Evolutionary conservation across 2,113 vertebrate species (phyloP), one percentile per base, ranked within the genome.

Genomic region (Scomber japonicus): DNA sequence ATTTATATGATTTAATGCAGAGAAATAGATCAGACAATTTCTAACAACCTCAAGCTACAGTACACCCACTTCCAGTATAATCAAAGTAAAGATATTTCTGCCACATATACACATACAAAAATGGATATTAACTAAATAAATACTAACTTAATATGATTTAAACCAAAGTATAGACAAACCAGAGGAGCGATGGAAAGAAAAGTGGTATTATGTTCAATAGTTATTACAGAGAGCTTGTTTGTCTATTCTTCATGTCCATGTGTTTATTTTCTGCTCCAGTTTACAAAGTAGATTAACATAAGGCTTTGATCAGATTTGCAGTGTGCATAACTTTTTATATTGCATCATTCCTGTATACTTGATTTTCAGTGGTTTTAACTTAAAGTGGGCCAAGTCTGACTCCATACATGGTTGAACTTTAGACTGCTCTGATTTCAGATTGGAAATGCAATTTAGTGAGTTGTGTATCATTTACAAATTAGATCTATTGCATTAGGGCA

Each of bases 241-340:
- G 65, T 57, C 49, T 21, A 49, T 68, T 70, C 51, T 40, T 67
- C 54, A 35, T 57, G 21, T 84, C 40, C 51, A 40, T 1, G 1
- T 84, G 40, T 84, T 87, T 78, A 64, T 50, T 78, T 68, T 59
- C 50, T 50, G 71, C 64, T 75, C 45, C 10, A 17, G 46, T 50
- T 65, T 72, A 78, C 68, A 66, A 61, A 79, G 57, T 24, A 70
- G 66, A 88, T 88, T 82, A 87, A 51, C 77, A 78, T 46, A 71
- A 75, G 48, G 80, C 87, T 88, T 86, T 92, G 85, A 90, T 92
- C 87, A 85, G 72, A 88, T 89, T 65, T 82, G 59, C 62, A 63
- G 56, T 40, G 51, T 63, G 83, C 49, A 15, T 49, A 84, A 86
- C 78, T 84, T 86, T 85, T 48, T 45, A 82, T 85, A 89, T 81